Percentiles rank a stretch among this genome's conserved stretches.
Evolutionary conservation across 2,113 vertebrate genomes (phyloP).

Genomic region (Bagarius yarrelli): DNA sequence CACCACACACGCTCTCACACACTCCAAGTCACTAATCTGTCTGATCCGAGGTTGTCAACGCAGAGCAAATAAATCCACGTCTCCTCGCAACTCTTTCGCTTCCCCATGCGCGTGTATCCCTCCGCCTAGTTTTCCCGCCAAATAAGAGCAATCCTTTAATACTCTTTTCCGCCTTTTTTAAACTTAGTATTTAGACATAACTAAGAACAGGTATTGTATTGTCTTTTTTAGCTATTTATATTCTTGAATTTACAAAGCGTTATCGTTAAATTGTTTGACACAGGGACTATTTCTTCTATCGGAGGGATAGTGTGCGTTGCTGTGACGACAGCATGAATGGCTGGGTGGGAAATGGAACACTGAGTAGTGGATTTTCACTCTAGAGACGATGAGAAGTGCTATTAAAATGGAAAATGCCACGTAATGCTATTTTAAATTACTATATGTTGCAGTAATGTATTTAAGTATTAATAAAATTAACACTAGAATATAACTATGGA

Average conservation of each 20-base stretch:
- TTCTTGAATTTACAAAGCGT: not conserved
- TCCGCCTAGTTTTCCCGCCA: constrained; percentile 62
- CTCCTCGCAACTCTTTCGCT: constrained; percentile 35
- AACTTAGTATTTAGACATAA: not conserved
- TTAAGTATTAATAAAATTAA: not conserved
- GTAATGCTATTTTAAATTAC: not conserved
- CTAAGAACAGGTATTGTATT: too few species aligned
- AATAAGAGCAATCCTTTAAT: constrained; percentile 34
- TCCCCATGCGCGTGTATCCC: constrained; percentile 26
- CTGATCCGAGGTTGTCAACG: constrained; percentile 42
- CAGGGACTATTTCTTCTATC: constrained; percentile 20
- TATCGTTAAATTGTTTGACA: too few species aligned
- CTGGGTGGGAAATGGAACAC: not conserved
- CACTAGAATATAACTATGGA: not conserved
- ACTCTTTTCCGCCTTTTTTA: not conserved
- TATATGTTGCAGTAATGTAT: not conserved
- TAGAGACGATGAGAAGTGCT: not conserved
- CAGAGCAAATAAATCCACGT: constrained; percentile 53
- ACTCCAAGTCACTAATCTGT: constrained; percentile 23
- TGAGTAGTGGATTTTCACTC: not conserved
- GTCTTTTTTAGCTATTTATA: too few species aligned
- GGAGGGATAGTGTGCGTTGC: not conserved
- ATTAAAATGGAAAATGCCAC: not conserved
- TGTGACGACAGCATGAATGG: constrained; percentile 11
- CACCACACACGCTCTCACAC: not conserved